Conservation (phyloP, 2,113 vertebrate species). For the Tragelaphus imberbis region DNA sequence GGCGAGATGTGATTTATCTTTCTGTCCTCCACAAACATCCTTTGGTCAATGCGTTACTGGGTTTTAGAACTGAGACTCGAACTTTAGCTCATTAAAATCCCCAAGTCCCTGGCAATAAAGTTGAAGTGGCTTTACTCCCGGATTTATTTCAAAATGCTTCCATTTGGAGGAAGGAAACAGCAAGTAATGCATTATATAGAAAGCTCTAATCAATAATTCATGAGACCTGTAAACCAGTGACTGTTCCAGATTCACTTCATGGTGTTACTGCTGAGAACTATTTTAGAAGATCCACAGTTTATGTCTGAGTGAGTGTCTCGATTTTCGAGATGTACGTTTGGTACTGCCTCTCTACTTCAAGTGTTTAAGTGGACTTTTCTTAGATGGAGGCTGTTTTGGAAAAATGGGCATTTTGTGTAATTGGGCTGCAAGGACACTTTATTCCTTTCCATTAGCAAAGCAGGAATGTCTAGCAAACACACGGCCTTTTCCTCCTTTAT, state of each 20-base stretch:
- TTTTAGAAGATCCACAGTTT: neutral
- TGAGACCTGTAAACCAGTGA: neutral
- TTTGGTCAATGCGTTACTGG: slow-evolving; percentile 34
- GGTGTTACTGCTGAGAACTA: neutral
- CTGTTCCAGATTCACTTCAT: neutral
- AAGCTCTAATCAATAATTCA: slow-evolving; percentile 58
- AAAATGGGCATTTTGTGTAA: neutral
- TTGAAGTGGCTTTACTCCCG: slow-evolving; percentile 39
- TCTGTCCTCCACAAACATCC: slow-evolving; percentile 22
- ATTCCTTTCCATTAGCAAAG: neutral
- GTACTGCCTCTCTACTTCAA: neutral
- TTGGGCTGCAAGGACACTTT: neutral
- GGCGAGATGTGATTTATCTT: neutral
- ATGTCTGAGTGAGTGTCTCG: neutral
- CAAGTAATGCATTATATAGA: slow-evolving; percentile 7
- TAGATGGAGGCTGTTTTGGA: neutral
- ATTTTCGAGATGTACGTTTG: neutral
- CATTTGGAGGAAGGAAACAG: slow-evolving; percentile 55
- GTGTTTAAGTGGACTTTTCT: neutral
- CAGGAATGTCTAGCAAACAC: neutral
- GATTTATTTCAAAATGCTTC: slow-evolving; percentile 68
- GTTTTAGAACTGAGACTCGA: slow-evolving; percentile 31
- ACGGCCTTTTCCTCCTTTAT: neutral
- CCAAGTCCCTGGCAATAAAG: slow-evolving; percentile 16
- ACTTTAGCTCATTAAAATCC: slow-evolving; percentile 55